Percentiles rank a stretch among this genome's conserved stretches.
Conservation (phyloP, 2,888 invertebrate genomes). For the Dexiosoma caninum region DNA sequence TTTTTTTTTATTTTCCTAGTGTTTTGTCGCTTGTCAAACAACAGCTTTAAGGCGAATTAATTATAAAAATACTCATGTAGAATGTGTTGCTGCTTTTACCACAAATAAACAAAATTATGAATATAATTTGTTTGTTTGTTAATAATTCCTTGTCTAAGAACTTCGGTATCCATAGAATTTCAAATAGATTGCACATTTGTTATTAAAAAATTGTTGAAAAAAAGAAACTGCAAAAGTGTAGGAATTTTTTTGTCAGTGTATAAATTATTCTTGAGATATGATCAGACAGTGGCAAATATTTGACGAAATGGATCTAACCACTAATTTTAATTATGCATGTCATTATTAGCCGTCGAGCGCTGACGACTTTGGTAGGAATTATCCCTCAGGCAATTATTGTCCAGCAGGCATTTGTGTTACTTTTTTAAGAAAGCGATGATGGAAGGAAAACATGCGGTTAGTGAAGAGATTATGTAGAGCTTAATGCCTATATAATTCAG, state of each 20-base stretch:
- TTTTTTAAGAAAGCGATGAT: too few relatives aligned
- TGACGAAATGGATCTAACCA: not conserved
- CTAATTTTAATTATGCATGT: too few relatives aligned
- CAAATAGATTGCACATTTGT: conserved; percentile 10
- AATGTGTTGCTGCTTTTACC: not conserved
- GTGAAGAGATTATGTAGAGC: too few relatives aligned
- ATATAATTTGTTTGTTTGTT: conserved; percentile 14
- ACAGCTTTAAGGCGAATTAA: conserved; percentile 8
- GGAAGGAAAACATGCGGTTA: too few relatives aligned
- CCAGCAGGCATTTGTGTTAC: too few relatives aligned
- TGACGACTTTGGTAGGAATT: too few relatives aligned
- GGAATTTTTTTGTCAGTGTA: conserved; percentile 21
- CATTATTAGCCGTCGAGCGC: too few relatives aligned
- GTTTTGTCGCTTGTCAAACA: conserved; percentile 9
- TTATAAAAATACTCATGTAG: not conserved
- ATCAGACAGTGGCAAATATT: not conserved
- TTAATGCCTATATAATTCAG: too few relatives aligned
- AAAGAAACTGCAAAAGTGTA: not conserved
- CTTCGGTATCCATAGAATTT: conserved; percentile 5
- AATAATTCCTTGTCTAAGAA: conserved; percentile 5
- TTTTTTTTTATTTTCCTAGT: not conserved
- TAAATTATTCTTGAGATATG: not conserved
- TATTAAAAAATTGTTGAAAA: conserved; percentile 2
- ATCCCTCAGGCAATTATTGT: too few relatives aligned
- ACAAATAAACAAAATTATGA: conserved; percentile 12